A percentile compares a stretch with the other conserved stretches of the same genome.
These are phyloP conservation scores for Halcyon malimbica DNA, from an alignment of 2,113 vertebrate species.

Conservation along the genomic window DNA sequence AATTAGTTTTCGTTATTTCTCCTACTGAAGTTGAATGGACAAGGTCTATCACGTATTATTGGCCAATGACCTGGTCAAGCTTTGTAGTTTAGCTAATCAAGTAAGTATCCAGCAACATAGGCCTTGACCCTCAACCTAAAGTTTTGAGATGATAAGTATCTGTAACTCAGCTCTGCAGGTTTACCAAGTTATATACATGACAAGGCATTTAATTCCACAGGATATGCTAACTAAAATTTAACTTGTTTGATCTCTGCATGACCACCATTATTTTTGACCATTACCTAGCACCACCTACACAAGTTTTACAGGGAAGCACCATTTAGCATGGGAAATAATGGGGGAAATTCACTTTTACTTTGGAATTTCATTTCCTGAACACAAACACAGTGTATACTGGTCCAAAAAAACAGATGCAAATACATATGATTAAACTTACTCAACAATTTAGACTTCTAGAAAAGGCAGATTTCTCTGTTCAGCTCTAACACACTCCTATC, in stretches of 20 bases:
- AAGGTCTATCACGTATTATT: neutral
- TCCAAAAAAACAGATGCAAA: neutral
- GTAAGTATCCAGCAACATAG: neutral
- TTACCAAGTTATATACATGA: neutral
- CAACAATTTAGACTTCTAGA: neutral
- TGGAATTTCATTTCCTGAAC: neutral
- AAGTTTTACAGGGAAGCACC: neutral
- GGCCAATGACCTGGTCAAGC: neutral
- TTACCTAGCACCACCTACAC: neutral
- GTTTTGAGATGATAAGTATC: neutral
- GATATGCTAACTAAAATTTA: neutral
- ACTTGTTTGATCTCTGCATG: neutral
- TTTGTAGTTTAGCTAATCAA: neutral
- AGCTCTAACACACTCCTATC: neutral
- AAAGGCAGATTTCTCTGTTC: neutral
- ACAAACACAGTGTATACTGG: neutral
- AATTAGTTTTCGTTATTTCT: no score
- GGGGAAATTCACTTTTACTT: neutral
- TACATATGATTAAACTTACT: neutral
- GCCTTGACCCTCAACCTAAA: neutral
- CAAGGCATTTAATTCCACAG: neutral
- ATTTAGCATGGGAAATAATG: rapidly evolving
- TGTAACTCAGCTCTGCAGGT: neutral
- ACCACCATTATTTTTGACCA: neutral
- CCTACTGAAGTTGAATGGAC: neutral